Percentiles rank a stretch among this genome's conserved stretches.
phyloP scores from a whole-genome alignment of 2,888 invertebrate genomes.

The Netelia inedita region DNA sequence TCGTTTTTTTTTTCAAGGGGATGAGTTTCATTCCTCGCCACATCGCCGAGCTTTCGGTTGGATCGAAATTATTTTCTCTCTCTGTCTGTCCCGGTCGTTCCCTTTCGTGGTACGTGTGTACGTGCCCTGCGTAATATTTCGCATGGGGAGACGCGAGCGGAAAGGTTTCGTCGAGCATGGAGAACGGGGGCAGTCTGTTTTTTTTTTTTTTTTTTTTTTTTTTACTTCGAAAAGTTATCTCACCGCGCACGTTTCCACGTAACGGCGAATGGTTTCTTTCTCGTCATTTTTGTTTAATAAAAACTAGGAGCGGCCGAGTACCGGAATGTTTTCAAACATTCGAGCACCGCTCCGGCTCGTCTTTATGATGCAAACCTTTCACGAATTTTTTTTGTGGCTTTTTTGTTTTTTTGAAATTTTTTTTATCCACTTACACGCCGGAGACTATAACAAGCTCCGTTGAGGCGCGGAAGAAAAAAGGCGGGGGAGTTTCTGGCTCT shows the following conservation, averaged over 20 bases:
- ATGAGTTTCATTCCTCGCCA: no score
- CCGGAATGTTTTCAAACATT: conserved; percentile 28
- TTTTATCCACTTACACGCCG: background rate
- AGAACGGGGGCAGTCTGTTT: no score
- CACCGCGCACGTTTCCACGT: no score
- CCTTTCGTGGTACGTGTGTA: background rate
- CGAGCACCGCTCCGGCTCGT: background rate
- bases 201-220: no score
- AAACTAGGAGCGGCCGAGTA: background rate
- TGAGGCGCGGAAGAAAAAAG: conserved; percentile 1
- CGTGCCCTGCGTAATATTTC: no score
- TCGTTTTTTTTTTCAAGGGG: background rate
- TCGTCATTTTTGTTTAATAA: conserved; percentile 13
- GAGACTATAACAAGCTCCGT: conserved; percentile 6
- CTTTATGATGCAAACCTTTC: conserved; percentile 26
- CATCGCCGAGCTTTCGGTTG: no score
- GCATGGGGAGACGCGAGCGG: no score
- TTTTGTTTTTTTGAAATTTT: no score
- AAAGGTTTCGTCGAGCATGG: no score
- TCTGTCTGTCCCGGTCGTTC: background rate
- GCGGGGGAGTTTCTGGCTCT: background rate
- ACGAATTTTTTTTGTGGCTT: background rate
- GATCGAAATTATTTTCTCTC: background rate
- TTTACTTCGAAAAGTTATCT: no score
- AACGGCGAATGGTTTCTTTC: background rate